Conservation (phyloP, 2,797 vertebrate species). For the Zalophus californianus region DNA sequence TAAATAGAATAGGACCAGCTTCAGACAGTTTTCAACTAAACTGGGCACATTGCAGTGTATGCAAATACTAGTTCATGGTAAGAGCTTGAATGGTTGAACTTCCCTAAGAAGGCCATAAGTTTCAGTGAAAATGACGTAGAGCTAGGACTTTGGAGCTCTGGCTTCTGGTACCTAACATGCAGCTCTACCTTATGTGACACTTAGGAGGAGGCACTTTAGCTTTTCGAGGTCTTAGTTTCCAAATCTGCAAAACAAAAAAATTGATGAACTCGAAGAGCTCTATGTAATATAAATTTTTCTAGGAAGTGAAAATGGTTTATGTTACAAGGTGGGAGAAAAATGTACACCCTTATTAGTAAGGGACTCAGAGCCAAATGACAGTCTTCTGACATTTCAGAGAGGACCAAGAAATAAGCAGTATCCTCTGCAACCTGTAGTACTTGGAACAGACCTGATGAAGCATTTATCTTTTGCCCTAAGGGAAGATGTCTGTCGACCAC, state of each 20-base stretch:
- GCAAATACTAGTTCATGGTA: not conserved
- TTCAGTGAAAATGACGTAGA: slow-evolving; percentile 13
- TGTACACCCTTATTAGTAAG: not conserved
- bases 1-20: not conserved
- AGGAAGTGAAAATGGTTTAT: not conserved
- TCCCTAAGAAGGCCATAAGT: not conserved
- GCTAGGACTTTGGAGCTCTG: not conserved
- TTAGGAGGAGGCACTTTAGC: not conserved
- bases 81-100: not conserved
- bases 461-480: not conserved
- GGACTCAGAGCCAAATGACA: not conserved
- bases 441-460: not conserved
- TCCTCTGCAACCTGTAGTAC: not conserved
- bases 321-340: slow-evolving; percentile 14
- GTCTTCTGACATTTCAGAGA: not conserved
- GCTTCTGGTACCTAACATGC: not conserved
- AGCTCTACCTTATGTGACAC: not conserved
- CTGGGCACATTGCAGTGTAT: not conserved
- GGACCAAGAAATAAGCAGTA: not conserved
- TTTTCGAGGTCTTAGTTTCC: slow-evolving; percentile 6
- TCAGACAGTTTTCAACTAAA: not conserved
- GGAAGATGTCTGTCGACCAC: not conserved
- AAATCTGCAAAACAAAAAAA: slow-evolving; percentile 6
- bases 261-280: not conserved
- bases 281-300: not conserved